Conservation (phyloP, 1,140 invertebrate genomes). For the Pseudobourletiella spinata region DNA sequence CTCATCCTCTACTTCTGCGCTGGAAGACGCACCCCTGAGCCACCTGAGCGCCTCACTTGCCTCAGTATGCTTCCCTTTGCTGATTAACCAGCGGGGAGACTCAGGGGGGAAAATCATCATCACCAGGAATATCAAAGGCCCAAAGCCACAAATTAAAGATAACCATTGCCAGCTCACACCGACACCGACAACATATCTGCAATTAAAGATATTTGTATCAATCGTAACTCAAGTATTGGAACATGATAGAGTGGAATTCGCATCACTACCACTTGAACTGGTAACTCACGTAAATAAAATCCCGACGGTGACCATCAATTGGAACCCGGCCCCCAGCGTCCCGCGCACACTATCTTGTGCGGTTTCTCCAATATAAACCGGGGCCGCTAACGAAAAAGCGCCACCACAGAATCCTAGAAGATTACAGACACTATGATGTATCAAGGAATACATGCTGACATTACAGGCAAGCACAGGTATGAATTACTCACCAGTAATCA, state of each 20-base stretch:
- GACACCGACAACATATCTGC: conserved; percentile 14
- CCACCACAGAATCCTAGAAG: conserved; percentile 13
- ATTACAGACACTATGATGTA: conserved; percentile 38
- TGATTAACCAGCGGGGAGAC: conserved; percentile 63
- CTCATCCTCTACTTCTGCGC: conserved; percentile 47
- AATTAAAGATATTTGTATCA: conserved; percentile 38
- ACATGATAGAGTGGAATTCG: background rate
- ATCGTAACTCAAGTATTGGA: background rate
- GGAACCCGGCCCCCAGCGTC: conserved; percentile 54
- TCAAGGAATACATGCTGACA: conserved; percentile 40
- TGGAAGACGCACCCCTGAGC: conserved; percentile 49
- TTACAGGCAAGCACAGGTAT: too few species aligned
- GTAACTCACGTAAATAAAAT: conserved; percentile 49
- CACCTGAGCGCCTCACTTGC: conserved; percentile 49
- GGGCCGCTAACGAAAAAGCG: conserved; percentile 11
- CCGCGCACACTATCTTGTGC: conserved; percentile 53
- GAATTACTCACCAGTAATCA: too few species aligned
- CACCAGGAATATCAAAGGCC: conserved; percentile 56
- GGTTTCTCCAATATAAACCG: conserved; percentile 53
- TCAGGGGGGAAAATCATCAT: conserved; percentile 69
- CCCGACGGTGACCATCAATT: conserved; percentile 57
- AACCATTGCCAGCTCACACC: conserved; percentile 50
- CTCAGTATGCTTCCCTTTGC: conserved; percentile 48
- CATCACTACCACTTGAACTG: conserved; percentile 46
- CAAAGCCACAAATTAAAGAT: conserved; percentile 53